Conservation (phyloP, 2,113 vertebrate genomes). For the Arizona elegans region DNA sequence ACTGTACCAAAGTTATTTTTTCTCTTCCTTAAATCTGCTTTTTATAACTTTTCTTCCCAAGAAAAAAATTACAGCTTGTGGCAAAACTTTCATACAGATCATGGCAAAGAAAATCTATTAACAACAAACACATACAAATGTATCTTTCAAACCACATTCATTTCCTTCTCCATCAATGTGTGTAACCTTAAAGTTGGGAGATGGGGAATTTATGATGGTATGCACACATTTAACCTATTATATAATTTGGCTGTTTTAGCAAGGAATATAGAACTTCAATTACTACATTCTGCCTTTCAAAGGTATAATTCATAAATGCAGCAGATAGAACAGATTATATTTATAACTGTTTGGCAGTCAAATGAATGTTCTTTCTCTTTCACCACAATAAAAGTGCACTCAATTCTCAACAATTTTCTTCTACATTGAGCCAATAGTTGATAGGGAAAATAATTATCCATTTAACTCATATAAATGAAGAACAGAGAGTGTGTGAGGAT, state of each 20-base stretch:
- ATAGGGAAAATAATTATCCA: slow-evolving; percentile 8
- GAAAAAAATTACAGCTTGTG: background rate
- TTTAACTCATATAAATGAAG: background rate
- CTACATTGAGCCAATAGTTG: background rate
- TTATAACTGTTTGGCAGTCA: background rate
- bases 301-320: background rate
- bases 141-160: background rate
- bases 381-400: slow-evolving; percentile 12
- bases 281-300: background rate
- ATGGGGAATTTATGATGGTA: background rate
- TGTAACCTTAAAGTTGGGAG: background rate
- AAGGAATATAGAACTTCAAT: background rate
- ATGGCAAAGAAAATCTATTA: background rate
- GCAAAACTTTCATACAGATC: background rate
- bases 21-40: background rate
- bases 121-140: background rate
- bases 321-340: background rate
- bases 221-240: background rate
- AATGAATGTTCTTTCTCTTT: slow-evolving; percentile 14
- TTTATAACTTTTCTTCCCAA: background rate
- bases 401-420: background rate
- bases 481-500: background rate
- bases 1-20: background rate
- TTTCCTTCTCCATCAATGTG: no score
- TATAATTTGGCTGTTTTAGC: background rate